Conservation (phyloP, 2,797 vertebrate species). For the Babyrousa celebensis region DNA sequence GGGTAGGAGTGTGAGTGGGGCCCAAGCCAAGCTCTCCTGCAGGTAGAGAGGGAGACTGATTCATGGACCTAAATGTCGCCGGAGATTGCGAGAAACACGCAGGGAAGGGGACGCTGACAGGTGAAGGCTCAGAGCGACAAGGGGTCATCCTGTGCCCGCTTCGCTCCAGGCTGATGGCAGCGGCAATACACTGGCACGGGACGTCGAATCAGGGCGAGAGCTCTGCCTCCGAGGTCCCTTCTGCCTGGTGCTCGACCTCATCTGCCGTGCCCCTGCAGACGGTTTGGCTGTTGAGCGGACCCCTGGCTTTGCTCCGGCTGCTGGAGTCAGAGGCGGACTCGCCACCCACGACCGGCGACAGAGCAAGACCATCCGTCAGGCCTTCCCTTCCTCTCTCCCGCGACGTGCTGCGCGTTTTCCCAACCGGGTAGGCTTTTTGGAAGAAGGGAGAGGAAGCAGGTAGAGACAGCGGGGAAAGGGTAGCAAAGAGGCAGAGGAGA, state of each 20-base stretch:
- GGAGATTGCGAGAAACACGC: background rate
- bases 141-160: background rate
- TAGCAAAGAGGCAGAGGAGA: background rate
- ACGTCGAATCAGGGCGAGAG: background rate
- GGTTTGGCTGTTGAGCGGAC: no score
- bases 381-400: background rate
- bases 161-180: background rate
- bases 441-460: background rate
- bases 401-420: background rate
- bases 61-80: background rate
- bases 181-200: background rate
- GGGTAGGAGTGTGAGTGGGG: background rate
- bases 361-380: background rate
- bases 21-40: background rate
- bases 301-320: background rate
- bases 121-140: background rate
- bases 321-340: background rate
- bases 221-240: background rate
- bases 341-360: background rate
- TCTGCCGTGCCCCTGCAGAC: background rate
- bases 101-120: background rate
- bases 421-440: constrained; percentile 11
- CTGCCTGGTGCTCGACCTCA: background rate
- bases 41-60: background rate
- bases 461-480: background rate